Conservation (phyloP, 2,888 invertebrate genomes). For the Globia sparganii region DNA sequence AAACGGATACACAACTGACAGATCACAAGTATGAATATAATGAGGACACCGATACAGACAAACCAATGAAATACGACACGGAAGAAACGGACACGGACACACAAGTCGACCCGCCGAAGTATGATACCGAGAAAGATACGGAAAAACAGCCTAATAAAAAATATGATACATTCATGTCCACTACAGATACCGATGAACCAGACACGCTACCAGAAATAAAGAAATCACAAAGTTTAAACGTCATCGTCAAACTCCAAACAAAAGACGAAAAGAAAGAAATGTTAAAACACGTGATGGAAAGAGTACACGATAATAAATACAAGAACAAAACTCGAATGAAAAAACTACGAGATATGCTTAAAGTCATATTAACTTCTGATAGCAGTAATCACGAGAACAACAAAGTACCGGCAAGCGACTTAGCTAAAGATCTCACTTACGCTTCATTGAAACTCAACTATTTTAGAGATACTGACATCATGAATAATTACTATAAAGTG, state of each 20-base stretch:
- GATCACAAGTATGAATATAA: conserved; percentile 54
- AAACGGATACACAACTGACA: conserved; percentile 45
- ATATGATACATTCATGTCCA: conserved; percentile 50
- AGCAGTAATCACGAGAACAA: conserved; percentile 74
- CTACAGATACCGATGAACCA: conserved; percentile 62
- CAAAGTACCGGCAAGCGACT: conserved; percentile 64
- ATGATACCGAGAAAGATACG: conserved; percentile 51
- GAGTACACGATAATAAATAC: conserved; percentile 68
- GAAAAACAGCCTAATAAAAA: conserved; percentile 41
- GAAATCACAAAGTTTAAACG: conserved; percentile 44
- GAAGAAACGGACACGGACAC: conserved; percentile 51
- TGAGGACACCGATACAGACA: conserved; percentile 59
- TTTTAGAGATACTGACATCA: conserved; percentile 75
- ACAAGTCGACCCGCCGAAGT: conserved; percentile 45
- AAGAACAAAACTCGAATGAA: conserved; percentile 73
- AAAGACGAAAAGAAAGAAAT: conserved; percentile 77
- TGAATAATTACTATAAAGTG: conserved; percentile 74
- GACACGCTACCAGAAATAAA: conserved; percentile 61
- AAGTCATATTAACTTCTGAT: conserved; percentile 78
- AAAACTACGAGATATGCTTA: conserved; percentile 74
- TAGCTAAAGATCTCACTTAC: conserved; percentile 73
- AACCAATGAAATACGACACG: conserved; percentile 46
- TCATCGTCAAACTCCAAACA: conserved; percentile 62
- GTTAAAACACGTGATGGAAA: conserved; percentile 77
- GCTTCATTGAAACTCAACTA: conserved; percentile 73